Evolutionary conservation across 1,140 invertebrate species (phyloP).

Genomic region (Elysia chlorotica): DNA sequence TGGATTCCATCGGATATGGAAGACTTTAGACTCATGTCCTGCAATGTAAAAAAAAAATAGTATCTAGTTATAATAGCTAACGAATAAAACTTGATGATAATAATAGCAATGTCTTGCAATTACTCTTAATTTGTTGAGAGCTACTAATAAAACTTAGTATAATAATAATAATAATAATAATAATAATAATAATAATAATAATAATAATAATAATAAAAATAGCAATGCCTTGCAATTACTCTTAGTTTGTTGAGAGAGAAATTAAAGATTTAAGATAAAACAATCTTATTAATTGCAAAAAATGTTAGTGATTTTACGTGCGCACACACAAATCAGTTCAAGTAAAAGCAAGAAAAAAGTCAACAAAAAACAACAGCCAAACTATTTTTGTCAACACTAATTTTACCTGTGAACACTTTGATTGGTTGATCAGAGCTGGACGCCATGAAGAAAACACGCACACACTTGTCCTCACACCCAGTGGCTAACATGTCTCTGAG

Average conservation of each 20-base stretch:
- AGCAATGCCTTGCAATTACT: too few species aligned
- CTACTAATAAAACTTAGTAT: too few species aligned
- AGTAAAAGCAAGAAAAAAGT: background rate
- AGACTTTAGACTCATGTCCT: conserved; percentile 64
- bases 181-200: background rate
- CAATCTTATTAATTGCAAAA: too few species aligned
- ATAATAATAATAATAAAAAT: background rate
- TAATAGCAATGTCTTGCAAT: too few species aligned
- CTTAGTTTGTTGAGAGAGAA: background rate
- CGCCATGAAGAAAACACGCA: conserved; percentile 61
- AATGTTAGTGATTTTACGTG: too few species aligned
- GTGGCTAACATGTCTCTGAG: conserved; percentile 64
- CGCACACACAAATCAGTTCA: too few species aligned
- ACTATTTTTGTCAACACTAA: too few species aligned
- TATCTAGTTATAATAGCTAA: background rate
- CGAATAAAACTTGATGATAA: background rate
- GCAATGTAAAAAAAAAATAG: conserved; percentile 17
- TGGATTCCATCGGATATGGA: conserved; percentile 65
- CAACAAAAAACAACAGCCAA: background rate
- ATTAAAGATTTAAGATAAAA: too few species aligned
- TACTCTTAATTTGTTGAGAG: background rate
- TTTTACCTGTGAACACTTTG: conserved; percentile 54
- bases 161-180: background rate
- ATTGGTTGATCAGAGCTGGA: conserved; percentile 51
- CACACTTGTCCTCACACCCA: conserved; percentile 63